Evolutionary conservation across 2,888 invertebrate species (phyloP).

Genomic region (Microplitis manilae): DNA sequence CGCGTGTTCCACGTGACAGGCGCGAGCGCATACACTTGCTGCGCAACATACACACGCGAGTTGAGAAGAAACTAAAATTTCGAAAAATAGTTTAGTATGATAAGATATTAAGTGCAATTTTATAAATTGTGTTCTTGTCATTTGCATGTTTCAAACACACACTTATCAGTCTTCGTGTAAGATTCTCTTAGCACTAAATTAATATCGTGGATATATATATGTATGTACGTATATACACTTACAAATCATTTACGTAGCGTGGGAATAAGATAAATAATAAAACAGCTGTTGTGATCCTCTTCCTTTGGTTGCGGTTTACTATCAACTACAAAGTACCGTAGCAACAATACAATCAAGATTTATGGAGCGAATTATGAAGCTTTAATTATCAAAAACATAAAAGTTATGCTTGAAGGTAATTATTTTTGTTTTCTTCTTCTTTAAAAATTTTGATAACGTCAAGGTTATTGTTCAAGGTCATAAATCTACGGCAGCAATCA

Average conservation of each 20-base stretch:
- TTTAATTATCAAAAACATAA: background rate
- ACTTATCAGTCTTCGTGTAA: background rate
- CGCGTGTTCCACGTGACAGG: conserved; percentile 47
- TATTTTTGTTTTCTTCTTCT: background rate
- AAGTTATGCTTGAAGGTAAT: background rate
- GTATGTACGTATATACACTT: background rate
- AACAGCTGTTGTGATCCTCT: conserved; percentile 18
- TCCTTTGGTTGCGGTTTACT: conserved; percentile 12
- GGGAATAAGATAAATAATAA: conserved; percentile 26
- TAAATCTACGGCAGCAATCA: background rate
- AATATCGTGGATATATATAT: background rate
- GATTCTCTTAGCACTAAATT: no score
- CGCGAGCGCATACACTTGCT: conserved; percentile 32
- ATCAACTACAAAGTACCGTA: background rate
- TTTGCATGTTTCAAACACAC: background rate
- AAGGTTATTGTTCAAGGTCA: background rate
- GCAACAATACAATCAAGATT: conserved; percentile 5
- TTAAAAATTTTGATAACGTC: background rate
- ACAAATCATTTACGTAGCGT: conserved; percentile 16
- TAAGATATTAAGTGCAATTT: background rate
- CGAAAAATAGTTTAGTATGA: background rate
- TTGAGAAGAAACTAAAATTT: background rate
- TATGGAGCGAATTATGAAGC: background rate
- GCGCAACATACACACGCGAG: conserved; percentile 32
- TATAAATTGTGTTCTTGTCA: background rate